Evolutionary conservation across 2,888 invertebrate species (phyloP), one percentile per base, ranked within the genome.

Genomic region (Rhimphoctona megacephalus): DNA sequence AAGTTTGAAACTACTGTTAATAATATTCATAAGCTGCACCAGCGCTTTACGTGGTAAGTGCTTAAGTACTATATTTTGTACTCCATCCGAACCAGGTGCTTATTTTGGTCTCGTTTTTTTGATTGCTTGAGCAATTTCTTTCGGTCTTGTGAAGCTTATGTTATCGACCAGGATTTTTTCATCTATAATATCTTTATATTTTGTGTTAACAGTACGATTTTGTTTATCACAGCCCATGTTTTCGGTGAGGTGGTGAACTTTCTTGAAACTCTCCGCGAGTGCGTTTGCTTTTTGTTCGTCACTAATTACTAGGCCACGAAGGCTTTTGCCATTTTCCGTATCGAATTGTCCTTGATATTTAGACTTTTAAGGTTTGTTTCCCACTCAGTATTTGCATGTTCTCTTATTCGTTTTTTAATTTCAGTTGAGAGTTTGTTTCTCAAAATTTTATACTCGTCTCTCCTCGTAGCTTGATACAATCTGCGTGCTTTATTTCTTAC

Each of bases 61-160:
- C 57, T 67, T 67, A 0, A 67, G 39, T 19, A 39, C n/a, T 7
- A 19, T 36, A n/a, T 39, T 67, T 67, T 39, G 66, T 5, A 67
- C n/a, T 33, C 2, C 3, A 8, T 67, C 66, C 2, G 36, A 19
- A 9, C 66, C 66, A 1, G 66, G 66, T 0, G 66, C 66, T 67
- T 67, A 39, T 36, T 39, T 67, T 8, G 66, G 39, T 66, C 70
- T 57, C 1, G 67, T 76, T 14, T 17, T 39, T 46, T 82, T 76
- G 1, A 76, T 54, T 22, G 76, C 76, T 33, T 25, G 39, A 2
- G 22, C 5, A 14, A 69, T 46, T 69, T 57, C 57, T 9, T 57
- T 22, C 6, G 57, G 57, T 22, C 22, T 25, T 57, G 57, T 22
- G 57, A 9, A 22, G 9, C 9, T 57, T 25, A 57, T 8, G 22